Base-by-base conservation (phyloP, 2,888 invertebrate genomes). In the Laothoe populi region DNA sequence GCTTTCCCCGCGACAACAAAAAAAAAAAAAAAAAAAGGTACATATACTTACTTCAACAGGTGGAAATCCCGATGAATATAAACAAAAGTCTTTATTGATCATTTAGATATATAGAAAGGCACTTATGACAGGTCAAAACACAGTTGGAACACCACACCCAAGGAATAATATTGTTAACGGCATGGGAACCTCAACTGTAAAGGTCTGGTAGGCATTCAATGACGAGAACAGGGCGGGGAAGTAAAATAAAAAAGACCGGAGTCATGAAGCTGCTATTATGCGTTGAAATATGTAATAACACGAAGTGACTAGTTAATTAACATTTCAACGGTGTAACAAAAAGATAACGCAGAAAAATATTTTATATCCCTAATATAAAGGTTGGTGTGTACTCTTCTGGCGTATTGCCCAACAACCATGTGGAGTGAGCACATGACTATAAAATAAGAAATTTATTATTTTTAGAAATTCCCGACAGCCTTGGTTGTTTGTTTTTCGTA, bases 371-470 rank as follows among this genome's bases (percentile, higher is more conserved):
- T 19, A 35, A 35, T 53, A 19, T 53, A 53, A 53, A 49, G 49
- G 10, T 31, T 8, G 26, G 31, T 46, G 24, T 5, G 4, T 16
- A 16, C 0, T 2, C 11, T 16, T 16, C 19, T 53, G 53, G 53
- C 53, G 8, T 31, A 7, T 8, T 19, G 53, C 53, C 48, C 53
- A 35, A 35, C 19, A 16, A 23, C 23, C 23, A 35, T 16, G 16
- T 35, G n/a, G 8, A 49, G 26, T 31, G n/a, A 26, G 16, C 35
- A 19, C 11, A 35, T 53, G 53, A 19, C 53, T 35, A 19, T 53
- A 53, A 53, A 53, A 53, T 53, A 35, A 35, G 31, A 53, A 53
- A 53, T 53, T 53, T 53, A 19, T 53, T 53, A 53, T 53, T 53
- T 53, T 35, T 53, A 53, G 31, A 35, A 53, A 35, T 35, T 35